A percentile compares a stretch with the other conserved stretches of the same genome.
Conservation (phyloP, 2,113 vertebrate genomes). For the Muscicapa adusta region DNA sequence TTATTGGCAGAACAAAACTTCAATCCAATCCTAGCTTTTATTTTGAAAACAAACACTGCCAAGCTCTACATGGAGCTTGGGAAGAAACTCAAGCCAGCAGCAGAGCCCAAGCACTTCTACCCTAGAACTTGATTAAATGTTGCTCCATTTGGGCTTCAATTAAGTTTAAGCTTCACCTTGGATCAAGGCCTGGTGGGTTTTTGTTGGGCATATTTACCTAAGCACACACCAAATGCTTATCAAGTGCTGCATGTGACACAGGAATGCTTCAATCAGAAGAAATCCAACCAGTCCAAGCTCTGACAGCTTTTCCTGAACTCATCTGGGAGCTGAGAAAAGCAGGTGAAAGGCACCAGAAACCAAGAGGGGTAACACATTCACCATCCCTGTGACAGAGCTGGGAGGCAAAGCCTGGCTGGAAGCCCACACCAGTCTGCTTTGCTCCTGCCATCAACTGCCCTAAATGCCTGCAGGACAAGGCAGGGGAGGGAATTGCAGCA, state of each 20-base stretch:
- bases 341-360: not conserved
- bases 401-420: not conserved
- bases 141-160: not conserved
- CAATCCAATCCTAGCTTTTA: not conserved
- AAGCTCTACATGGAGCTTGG: not conserved
- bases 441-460: not conserved
- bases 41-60: not conserved
- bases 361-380: not conserved
- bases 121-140: not conserved
- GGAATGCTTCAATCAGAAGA: not conserved
- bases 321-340: not conserved
- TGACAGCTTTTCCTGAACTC: not conserved
- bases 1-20: not conserved
- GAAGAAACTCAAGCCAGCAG: not conserved
- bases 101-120: not conserved
- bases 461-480: not conserved
- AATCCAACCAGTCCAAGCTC: not conserved
- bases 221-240: not conserved
- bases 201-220: not conserved
- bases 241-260: not conserved
- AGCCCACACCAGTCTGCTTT: not conserved
- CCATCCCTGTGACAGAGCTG: not conserved
- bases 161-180: not conserved
- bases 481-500: not conserved
- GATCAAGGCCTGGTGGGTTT: not conserved